These are phyloP conservation scores for Picathartes gymnocephalus DNA, from an alignment of 2,113 vertebrate species.

Conservation along the genomic window DNA sequence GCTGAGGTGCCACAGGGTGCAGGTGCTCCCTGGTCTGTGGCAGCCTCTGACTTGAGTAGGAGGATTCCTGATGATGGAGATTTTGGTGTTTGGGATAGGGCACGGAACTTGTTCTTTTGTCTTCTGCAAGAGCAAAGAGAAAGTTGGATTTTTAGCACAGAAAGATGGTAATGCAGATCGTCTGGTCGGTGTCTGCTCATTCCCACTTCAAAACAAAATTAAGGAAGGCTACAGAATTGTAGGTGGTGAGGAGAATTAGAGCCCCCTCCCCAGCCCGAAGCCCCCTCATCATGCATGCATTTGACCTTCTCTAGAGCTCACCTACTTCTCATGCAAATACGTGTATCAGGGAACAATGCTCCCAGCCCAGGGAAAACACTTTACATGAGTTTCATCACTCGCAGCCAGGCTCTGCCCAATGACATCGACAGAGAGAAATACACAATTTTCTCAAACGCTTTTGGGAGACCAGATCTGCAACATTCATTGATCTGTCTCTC, in stretches of 20 bases:
- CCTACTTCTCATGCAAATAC: conserved; percentile 30
- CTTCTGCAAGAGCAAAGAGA: not conserved
- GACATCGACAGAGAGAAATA: accelerated
- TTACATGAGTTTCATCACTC: not conserved
- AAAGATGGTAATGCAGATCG: accelerated
- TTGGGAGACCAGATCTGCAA: not conserved
- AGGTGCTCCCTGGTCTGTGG: not conserved
- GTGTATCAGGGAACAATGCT: conserved; percentile 19
- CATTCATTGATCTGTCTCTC: not conserved
- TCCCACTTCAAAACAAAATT: not conserved
- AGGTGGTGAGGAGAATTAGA: not conserved
- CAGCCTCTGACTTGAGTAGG: not conserved
- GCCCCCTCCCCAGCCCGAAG: not conserved
- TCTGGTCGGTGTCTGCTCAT: accelerated
- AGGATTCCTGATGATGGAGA: not conserved
- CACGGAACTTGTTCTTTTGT: not conserved
- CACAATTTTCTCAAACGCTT: not conserved
- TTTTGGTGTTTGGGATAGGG: not conserved
- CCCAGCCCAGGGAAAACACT: not conserved
- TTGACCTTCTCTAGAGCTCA: not conserved
- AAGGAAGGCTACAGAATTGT: not conserved
- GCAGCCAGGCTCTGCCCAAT: not conserved
- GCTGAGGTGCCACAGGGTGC: not conserved
- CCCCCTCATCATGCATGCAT: not conserved
- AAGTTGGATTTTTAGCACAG: not conserved